Conservation (phyloP, 2,113 vertebrate genomes). For the Fulmarus glacialis region DNA sequence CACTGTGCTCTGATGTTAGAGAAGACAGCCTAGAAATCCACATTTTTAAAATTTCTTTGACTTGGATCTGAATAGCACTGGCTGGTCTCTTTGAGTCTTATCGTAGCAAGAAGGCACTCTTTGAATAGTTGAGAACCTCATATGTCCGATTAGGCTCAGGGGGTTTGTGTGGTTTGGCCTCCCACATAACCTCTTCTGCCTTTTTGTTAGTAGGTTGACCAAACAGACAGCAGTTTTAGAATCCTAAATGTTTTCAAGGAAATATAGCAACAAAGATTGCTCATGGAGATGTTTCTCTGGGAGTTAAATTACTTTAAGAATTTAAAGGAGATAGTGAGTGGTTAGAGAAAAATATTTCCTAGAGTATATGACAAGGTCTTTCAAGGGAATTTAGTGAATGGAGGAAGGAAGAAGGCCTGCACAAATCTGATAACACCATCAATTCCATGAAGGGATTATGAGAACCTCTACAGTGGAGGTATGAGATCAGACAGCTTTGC, state of each 20-base stretch:
- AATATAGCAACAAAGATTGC: not conserved
- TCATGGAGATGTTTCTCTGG: not conserved
- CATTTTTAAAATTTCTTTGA: not conserved
- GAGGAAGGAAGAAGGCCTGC: not conserved
- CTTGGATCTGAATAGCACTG: not conserved
- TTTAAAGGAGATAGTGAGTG: not conserved
- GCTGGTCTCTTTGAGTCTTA: not conserved
- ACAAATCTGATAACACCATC: not conserved
- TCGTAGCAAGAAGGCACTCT: not conserved
- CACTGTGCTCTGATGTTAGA: not conserved
- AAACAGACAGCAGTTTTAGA: not conserved
- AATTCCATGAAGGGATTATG: not conserved
- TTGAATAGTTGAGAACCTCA: not conserved
- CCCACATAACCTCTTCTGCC: accelerated
- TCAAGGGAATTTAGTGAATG: not conserved
- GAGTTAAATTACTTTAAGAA: not conserved
- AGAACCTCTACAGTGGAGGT: not conserved
- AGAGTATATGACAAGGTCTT: not conserved
- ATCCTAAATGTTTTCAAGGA: not conserved
- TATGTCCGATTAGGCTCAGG: not conserved
- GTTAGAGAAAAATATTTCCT: not conserved
- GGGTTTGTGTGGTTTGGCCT: not conserved
- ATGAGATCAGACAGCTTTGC: not conserved
- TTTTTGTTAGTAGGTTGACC: not conserved
- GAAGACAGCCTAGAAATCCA: not conserved